A percentile compares a stretch with the other conserved stretches of the same genome.
These are phyloP conservation scores for Anthoptus insignis DNA, from an alignment of 2,888 invertebrate species.

Conservation along the genomic window DNA sequence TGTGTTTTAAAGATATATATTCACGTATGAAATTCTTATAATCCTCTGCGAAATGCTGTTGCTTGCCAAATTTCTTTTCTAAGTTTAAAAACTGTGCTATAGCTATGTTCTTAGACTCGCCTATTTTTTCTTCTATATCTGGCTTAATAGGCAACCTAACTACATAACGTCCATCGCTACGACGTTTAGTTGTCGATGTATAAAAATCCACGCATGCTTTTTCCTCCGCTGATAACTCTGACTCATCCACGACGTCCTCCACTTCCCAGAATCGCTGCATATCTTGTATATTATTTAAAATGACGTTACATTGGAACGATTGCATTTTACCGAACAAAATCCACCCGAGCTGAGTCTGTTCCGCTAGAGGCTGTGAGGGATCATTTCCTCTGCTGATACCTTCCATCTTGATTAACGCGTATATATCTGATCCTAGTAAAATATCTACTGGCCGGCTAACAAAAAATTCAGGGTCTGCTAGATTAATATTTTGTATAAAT, in stretches of 20 bases:
- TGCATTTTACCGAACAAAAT: conserved; percentile 2
- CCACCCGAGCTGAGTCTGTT: conserved; percentile 6
- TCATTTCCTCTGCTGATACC: conserved; percentile 8
- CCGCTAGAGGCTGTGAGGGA: conserved; percentile 2
- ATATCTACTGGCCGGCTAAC: not conserved
- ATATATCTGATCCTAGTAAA: not conserved
- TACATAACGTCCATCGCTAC: not conserved
- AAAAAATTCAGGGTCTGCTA: not conserved
- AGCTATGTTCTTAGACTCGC: not conserved
- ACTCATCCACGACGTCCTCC: not conserved
- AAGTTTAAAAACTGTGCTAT: not conserved
- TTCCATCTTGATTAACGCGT: conserved; percentile 4
- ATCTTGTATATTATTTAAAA: conserved; percentile 1
- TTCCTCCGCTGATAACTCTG: not conserved
- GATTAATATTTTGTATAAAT: not conserved
- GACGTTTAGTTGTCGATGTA: not conserved
- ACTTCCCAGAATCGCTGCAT: conserved; percentile 9
- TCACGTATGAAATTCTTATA: not conserved
- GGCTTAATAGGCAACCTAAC: not conserved
- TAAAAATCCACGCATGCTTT: not conserved
- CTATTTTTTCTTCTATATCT: not conserved
- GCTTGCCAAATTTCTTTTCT: not conserved
- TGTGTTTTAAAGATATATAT: not conserved
- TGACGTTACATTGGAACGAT: conserved; percentile 9
- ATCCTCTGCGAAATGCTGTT: not conserved